A percentile compares a stretch with the other conserved stretches of the same genome.
phyloP scores from a whole-genome alignment of 2,888 invertebrate genomes.

The Laspeyria flexula region DNA sequence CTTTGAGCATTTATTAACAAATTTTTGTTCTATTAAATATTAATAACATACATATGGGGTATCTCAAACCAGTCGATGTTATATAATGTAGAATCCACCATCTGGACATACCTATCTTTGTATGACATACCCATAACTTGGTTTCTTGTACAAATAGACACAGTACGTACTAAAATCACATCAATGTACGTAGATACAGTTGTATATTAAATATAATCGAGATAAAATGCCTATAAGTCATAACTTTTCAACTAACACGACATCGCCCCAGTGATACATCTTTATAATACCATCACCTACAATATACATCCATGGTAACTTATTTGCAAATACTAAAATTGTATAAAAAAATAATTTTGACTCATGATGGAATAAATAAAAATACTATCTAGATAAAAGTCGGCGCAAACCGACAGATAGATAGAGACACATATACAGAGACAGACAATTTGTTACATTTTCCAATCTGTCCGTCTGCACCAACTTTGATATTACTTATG shows the following conservation, averaged over 20 bases:
- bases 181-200: conserved; percentile 30
- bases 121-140: background rate
- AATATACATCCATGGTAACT: conserved; percentile 44
- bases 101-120: too few species aligned
- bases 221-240: conserved; percentile 47
- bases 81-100: too few species aligned
- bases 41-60: background rate
- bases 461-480: background rate
- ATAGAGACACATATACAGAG: too few species aligned
- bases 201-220: conserved; percentile 43
- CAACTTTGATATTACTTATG: background rate
- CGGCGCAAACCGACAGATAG: background rate
- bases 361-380: conserved; percentile 35
- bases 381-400: background rate
- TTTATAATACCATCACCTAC: conserved; percentile 49
- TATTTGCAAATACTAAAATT: conserved; percentile 29
- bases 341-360: conserved; percentile 29
- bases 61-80: too few species aligned
- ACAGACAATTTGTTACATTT: too few species aligned
- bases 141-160: background rate
- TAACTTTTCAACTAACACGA: conserved; percentile 20
- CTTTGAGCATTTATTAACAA: conserved; percentile 72
- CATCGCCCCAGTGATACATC: conserved; percentile 24
- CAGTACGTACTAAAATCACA: conserved; percentile 28
- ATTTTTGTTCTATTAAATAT: conserved; percentile 25